These are phyloP conservation scores for Crioceris asparagi DNA, from an alignment of 2,888 invertebrate genomes.

Conservation along the genomic window DNA sequence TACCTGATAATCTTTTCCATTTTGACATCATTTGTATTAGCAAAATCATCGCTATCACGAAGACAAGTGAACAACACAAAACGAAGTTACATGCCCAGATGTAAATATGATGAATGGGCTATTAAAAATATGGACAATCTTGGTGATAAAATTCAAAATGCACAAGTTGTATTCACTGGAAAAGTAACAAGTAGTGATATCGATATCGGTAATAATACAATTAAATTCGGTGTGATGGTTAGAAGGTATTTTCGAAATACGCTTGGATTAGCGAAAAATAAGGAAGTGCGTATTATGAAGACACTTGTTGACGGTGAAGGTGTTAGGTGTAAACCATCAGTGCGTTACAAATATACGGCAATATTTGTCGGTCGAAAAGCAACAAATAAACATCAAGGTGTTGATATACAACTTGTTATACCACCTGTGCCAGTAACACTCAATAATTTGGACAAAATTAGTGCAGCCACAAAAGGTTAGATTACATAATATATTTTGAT, in stretches of 20 bases:
- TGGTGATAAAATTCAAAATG: conserved; percentile 23
- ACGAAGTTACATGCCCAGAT: conserved; percentile 29
- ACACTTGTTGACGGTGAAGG: conserved; percentile 33
- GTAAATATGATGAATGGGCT: conserved; percentile 33
- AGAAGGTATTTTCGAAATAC: conserved; percentile 34
- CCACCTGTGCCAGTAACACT: conserved; percentile 38
- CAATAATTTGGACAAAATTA: conserved; percentile 37
- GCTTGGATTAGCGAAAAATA: conserved; percentile 24
- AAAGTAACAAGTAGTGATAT: conserved; percentile 33
- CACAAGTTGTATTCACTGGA: conserved; percentile 35
- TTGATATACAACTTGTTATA: conserved; percentile 32
- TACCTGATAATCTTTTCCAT: conserved; percentile 6
- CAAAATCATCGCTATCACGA: conserved; percentile 18
- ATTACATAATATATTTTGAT: background rate
- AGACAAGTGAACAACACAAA: conserved; percentile 19
- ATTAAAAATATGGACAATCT: conserved; percentile 30
- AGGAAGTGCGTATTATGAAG: conserved; percentile 32
- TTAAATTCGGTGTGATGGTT: conserved; percentile 31
- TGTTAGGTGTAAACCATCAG: conserved; percentile 32
- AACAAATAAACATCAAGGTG: conserved; percentile 23
- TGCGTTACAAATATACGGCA: conserved; percentile 34
- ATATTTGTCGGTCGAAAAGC: conserved; percentile 34
- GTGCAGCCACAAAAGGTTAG: conserved; percentile 37
- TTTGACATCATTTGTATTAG: conserved; percentile 9
- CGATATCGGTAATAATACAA: conserved; percentile 25